phyloP scores from a whole-genome alignment of 1,140 invertebrate genomes.

The Cyphomyrmex costatus region DNA sequence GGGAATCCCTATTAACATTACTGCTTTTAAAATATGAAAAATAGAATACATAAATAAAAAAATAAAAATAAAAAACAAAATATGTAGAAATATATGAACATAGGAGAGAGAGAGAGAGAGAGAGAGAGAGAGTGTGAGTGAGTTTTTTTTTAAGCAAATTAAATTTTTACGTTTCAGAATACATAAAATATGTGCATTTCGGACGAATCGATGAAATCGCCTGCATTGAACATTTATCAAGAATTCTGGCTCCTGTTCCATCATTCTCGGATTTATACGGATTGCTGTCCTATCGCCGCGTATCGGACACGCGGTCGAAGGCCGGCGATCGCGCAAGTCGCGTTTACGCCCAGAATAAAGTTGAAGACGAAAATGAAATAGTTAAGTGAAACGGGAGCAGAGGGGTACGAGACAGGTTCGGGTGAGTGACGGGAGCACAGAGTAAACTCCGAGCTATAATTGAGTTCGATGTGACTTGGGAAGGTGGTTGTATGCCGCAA shows the following conservation, averaged over 20 bases:
- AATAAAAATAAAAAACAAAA: no score
- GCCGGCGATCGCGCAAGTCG: slow-evolving; percentile 16
- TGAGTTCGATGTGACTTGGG: slow-evolving; percentile 72
- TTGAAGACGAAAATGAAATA: slow-evolving; percentile 51
- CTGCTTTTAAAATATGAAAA: background rate
- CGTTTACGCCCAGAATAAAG: slow-evolving; percentile 38
- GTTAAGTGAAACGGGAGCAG: slow-evolving; percentile 6
- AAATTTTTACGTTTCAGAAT: background rate
- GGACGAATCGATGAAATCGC: background rate
- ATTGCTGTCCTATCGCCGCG: background rate
- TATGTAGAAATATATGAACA: background rate
- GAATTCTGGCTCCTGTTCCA: slow-evolving; percentile 16
- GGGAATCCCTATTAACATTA: background rate
- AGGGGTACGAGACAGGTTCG: slow-evolving; percentile 63
- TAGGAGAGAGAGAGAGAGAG: no score
- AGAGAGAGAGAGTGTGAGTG: no score
- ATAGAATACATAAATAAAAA: background rate
- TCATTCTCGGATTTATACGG: slow-evolving; percentile 40
- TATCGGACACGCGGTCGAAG: slow-evolving; percentile 27
- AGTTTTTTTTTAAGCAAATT: background rate
- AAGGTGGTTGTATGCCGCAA: slow-evolving; percentile 57
- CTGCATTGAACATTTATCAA: slow-evolving; percentile 5
- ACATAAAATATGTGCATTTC: background rate
- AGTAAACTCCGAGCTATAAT: slow-evolving; percentile 74
- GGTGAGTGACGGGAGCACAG: slow-evolving; percentile 68